These are phyloP conservation scores for Rhabdomys pumilio DNA, from an alignment of 2,797 vertebrate genomes.

Conservation along the genomic window DNA sequence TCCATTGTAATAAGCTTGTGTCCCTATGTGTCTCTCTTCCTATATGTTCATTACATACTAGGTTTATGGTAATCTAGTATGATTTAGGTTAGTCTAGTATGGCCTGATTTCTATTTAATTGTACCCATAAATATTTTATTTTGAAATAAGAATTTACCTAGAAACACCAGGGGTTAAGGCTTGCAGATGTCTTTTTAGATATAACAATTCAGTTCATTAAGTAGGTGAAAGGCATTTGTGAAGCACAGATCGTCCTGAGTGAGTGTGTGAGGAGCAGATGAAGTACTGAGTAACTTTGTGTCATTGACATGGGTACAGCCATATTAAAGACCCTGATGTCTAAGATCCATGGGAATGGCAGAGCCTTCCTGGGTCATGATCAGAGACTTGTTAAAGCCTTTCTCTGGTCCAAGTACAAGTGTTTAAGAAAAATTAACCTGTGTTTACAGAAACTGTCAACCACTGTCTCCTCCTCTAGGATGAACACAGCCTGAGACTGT, in stretches of 20 bases:
- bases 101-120: constrained; percentile 32
- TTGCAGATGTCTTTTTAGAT: background rate
- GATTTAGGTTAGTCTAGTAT: background rate
- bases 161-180: background rate
- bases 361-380: background rate
- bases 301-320: no score
- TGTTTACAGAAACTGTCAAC: background rate
- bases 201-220: background rate
- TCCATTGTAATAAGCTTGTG: background rate
- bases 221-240: background rate
- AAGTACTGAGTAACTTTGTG: background rate
- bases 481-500: no score
- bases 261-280: background rate
- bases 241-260: background rate
- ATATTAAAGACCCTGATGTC: background rate
- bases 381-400: background rate
- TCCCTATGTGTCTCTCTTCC: background rate
- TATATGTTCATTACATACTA: background rate
- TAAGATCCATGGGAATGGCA: no score
- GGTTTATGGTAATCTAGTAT: background rate
- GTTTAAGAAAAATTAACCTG: background rate
- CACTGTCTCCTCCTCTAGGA: background rate
- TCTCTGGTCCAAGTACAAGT: background rate
- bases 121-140: background rate
- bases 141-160: background rate